Evolutionary conservation across 2,113 vertebrate species (phyloP), one percentile per base, ranked within the genome.

Genomic region (Pomatorhinus ruficollis): DNA sequence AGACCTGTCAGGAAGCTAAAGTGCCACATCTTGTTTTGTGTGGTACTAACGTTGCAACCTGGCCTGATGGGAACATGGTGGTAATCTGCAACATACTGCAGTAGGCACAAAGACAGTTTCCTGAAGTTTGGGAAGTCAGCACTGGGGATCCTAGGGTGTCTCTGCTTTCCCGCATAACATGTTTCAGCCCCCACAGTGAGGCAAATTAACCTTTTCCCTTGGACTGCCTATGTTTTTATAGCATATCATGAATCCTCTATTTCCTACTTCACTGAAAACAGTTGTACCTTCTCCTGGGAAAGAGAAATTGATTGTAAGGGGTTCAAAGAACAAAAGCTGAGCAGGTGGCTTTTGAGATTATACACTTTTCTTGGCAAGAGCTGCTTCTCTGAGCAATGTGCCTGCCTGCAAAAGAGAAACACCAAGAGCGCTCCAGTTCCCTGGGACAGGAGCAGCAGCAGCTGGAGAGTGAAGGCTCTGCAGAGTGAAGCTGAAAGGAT

Each of bases 311-410:
- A 88, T 93, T 92, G 76, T 80, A 83, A 31, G 60, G 50, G 66
- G 54, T 44, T 89, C 63, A 40, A 86, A 74, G 75, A 88, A 63
- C 0, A 64, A 91, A 96, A 86, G 40, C 76, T 64, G 90, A 96
- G 88, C 93, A 95, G 88, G 95, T 94, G 96, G 87, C 87, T 76
- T 94, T 68, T 70, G 72, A 83, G 89, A 84, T 96, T 64, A 72
- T 56, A 57, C 49, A 35, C 65, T 96, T 89, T 72, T 61, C 87
- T 87, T 93, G 89, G 78, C 94, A 96, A 72, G 89, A 87, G 63
- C 59, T 93, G 13, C 53, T 90, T 79, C 71, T 95, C 78, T 83
- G 70, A 87, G 82, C 91, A 69, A 39, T 2, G 10, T 83, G 78
- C 53, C 82, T 90, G 81, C 39, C 75, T 90, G 78, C 42, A 77